A percentile compares a stretch with the other conserved stretches of the same genome.
These are phyloP conservation scores for Drosophila parabipectinata DNA, from an alignment of 1,140 invertebrate genomes.

Conservation along the genomic window DNA sequence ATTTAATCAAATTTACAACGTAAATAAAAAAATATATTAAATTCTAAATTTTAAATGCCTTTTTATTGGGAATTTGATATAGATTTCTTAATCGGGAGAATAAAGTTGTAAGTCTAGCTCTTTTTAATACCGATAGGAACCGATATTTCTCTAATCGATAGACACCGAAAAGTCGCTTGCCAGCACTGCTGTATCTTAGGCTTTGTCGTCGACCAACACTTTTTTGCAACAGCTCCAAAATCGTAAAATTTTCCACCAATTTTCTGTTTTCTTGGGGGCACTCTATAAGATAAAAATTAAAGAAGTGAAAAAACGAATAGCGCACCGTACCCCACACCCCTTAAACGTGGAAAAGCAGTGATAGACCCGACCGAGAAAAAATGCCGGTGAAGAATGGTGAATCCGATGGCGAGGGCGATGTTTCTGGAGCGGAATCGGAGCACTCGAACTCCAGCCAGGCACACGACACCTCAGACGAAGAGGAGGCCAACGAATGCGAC, in stretches of 20 bases:
- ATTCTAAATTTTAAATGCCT: too few species aligned
- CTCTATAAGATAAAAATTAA: neutral
- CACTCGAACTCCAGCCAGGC: slow-evolving; percentile 87
- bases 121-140: neutral
- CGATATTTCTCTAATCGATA: neutral
- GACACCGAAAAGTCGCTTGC: neutral
- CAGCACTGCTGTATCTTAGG: neutral
- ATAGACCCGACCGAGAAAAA: neutral
- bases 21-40: too few species aligned
- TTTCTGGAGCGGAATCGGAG: slow-evolving; percentile 87
- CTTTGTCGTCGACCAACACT: slow-evolving; percentile 8
- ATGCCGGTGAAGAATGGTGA: slow-evolving; percentile 86
- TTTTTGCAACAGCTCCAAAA: slow-evolving; percentile 29
- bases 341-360: neutral
- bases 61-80: too few species aligned
- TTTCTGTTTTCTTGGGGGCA: neutral
- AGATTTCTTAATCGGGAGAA: too few species aligned
- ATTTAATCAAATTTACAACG: too few species aligned
- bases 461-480: slow-evolving; percentile 89
- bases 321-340: neutral
- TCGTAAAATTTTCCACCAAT: slow-evolving; percentile 25
- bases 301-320: neutral
- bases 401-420: slow-evolving; percentile 85
- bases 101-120: neutral
- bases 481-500: slow-evolving; percentile 88